Evolutionary conservation across 2,888 invertebrate genomes (phyloP), one percentile per base, ranked within the genome.

Genomic region (Harpalus rufipes): DNA sequence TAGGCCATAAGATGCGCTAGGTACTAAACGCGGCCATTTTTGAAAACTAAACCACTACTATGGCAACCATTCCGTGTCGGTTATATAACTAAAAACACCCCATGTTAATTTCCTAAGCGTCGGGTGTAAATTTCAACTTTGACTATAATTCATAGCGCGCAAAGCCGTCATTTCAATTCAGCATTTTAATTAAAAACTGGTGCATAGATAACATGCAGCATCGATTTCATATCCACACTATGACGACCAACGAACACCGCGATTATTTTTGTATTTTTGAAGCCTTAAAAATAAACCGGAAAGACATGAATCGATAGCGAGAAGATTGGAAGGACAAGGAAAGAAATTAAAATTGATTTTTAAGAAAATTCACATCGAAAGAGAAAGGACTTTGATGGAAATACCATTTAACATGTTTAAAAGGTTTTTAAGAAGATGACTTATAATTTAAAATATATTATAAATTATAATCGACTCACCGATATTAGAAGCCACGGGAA

Each of bases 291-390:
- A 51, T 51, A 51, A 51, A 51, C 12, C 4, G 6, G 2, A 51
- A 2, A 5, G 44, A 51, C 44, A 51, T 12, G 44, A 51, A 51
- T 51, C 44, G 44, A 51, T 51, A 51, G 10, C 5, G 5, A 12
- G 44, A 51, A 51, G 44, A 51, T 51, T 51, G 44, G 44, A 51
- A 10, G 44, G 44, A 51, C 44, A 51, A 51, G 44, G 6, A 51
- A 51, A 51, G 44, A 51, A 51, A 51, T 51, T 51, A 51, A 51
- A 51, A 51, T 51, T 51, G 44, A 51, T 51, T 51, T 51, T 51
- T 8, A 51, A 51, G 44, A 51, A 51, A 51, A 51, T 51, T 51
- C 10, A 51, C 6, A 10, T 5, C 12, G 44, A 51, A 51, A 12
- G 44, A 8, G 44, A 8, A 51, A 51, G 10, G 44, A 51, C 10